Evolutionary conservation across 2,888 invertebrate species (phyloP), one percentile per base, ranked within the genome.

Genomic region (Nomada fabriciana): DNA sequence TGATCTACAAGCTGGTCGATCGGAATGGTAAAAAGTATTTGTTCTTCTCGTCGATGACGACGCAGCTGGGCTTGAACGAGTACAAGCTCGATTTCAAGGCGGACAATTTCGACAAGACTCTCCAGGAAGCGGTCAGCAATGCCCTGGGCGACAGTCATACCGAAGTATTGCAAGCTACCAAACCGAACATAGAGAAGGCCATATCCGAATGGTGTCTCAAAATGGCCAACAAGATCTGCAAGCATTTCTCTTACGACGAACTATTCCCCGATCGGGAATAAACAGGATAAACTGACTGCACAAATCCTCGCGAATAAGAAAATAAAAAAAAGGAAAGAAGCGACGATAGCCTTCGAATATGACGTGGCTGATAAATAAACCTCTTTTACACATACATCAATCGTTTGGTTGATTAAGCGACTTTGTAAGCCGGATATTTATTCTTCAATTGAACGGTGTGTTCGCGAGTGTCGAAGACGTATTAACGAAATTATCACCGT

Each of bases 161-260:
- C 23, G 94, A 94, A 73, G 88, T 94, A 42, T 83, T 94, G 29
- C 87, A 86, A 5, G 88, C 90, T 7, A 88, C 93, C 15, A 90
- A 76, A 23, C 94, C 94, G 0, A 89, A 90, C 18, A 55, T 94
- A 0, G 94, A 94, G 73, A 90, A 86, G 70, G 86, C 89, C 0
- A 88, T 94, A 23, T 91, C 93, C 3, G 76, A 90, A 47, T 86
- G 83, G 60, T 76, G 92, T n/a, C 84, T 94, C 11, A 57, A 83
- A 0, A 53, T 92, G 18, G 53, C 91, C 10, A 94, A 94, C 81
- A 88, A 88, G 52, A 90, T 94, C 18, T 87, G 90, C 79, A 90
- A 91, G 75, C 89, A 90, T 64, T 93, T 93, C 64, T 87, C 91
- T 1, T 93, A 86, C 71, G 92, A 94, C 0, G 93, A 94, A 76